These are phyloP conservation scores for Rhingia campestris DNA, from an alignment of 2,888 invertebrate species.

Conservation along the genomic window DNA sequence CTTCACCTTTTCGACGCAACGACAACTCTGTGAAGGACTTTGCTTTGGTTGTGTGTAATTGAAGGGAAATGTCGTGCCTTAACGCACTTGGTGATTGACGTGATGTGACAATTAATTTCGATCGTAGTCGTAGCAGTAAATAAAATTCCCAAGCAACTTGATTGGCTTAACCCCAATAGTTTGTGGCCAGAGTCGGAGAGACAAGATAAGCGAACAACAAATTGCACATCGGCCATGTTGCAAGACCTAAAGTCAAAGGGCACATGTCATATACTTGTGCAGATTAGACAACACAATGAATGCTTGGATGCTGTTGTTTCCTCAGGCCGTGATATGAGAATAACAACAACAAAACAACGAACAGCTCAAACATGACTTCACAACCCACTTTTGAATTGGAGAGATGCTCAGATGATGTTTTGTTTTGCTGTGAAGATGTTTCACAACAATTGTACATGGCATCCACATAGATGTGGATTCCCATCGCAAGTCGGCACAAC, in stretches of 20 bases:
- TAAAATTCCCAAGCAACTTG: conserved; percentile 29
- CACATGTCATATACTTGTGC: conserved; percentile 48
- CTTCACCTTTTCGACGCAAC: conserved; percentile 51
- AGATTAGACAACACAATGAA: conserved; percentile 35
- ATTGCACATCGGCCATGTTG: conserved; percentile 21
- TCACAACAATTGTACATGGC: conserved; percentile 31
- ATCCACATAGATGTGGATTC: background rate
- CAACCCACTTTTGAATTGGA: conserved; percentile 41
- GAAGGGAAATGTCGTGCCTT: conserved; percentile 22
- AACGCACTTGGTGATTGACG: conserved; percentile 53
- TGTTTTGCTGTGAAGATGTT: conserved; percentile 23
- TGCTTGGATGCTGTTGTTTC: background rate
- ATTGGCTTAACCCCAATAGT: conserved; percentile 59
- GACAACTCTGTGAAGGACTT: conserved; percentile 52
- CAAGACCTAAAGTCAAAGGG: conserved; percentile 62
- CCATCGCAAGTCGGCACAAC: background rate
- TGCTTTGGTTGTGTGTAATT: background rate
- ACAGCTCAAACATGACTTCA: conserved; percentile 16
- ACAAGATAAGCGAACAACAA: conserved; percentile 3
- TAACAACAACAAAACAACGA: background rate
- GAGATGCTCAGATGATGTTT: conserved; percentile 30
- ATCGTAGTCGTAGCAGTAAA: conserved; percentile 44
- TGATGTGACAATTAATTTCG: conserved; percentile 41
- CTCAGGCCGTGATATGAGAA: background rate
- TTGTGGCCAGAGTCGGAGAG: background rate